Base-by-base conservation (phyloP, 2,113 vertebrate genomes). In the Chrysochloris asiatica region DNA sequence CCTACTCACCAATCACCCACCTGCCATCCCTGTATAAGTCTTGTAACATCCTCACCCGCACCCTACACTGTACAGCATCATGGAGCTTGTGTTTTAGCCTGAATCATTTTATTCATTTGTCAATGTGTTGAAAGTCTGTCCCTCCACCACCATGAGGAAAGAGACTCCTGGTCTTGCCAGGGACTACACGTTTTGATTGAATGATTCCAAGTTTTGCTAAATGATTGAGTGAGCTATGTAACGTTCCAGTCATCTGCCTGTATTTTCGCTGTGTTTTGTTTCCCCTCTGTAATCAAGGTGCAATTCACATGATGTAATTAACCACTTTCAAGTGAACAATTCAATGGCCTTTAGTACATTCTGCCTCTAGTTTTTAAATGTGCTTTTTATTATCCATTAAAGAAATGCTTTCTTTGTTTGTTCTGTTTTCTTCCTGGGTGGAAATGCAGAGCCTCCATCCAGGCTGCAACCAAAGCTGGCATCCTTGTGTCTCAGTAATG, bases 1-100 rank as follows among this genome's bases (percentile, higher is more conserved):
- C 8, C 41, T 4, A 2, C 22, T 80, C 2, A 1, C 1, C 0
- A 6, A 48, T 50, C 92, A 33, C 38, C 65, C 92, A 33, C 38
- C 65, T 80, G 43, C 47, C 47, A 88, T 52, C 71, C 48, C 9
- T 16, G 33, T 28, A 2, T 13, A 16, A 19, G 28, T 48, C 13
- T 0, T 1, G 50, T 0, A 36, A n/a, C 63, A 7, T 61, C 59
- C 9, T 22, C 0, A 7, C 28, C n/a, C n/a, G n/a, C n/a, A n/a
- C n/a, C n/a, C n/a, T n/a, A n/a, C n/a, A n/a, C n/a, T n/a, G n/a
- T n/a, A n/a, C n/a, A n/a, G n/a, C n/a, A n/a, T n/a, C n/a, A n/a
- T n/a, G n/a, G n/a, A n/a, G n/a, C n/a, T n/a, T n/a, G 28, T 38
- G 43, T 17, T 38, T 75, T 12, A 24, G 48, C 63, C 41, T 33